phyloP scores from a whole-genome alignment of 2,888 invertebrate species.

The Ochropacha duplaris region DNA sequence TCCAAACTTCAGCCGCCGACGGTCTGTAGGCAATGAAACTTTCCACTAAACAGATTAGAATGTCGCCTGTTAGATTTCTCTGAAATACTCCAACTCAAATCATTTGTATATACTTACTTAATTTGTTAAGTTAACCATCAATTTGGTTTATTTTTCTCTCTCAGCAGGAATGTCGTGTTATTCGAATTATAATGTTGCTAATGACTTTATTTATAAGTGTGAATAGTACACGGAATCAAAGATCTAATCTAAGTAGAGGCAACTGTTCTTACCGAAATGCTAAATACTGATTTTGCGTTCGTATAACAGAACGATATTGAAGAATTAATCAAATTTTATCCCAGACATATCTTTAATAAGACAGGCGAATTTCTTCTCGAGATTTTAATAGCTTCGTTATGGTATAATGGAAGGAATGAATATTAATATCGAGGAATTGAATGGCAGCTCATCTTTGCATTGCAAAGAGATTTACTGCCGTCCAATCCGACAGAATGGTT shows the following conservation, averaged over 20 bases:
- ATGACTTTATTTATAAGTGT: too few relatives aligned
- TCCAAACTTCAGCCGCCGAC: conserved; percentile 30
- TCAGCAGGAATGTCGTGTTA: too few relatives aligned
- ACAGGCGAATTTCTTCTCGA: conserved; percentile 46
- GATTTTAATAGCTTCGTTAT: conserved; percentile 66
- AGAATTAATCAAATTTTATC: conserved; percentile 53
- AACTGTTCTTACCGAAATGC: too few relatives aligned
- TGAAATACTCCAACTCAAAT: background rate
- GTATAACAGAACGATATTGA: conserved; percentile 18
- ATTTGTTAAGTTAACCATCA: background rate
- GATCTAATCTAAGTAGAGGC: too few relatives aligned
- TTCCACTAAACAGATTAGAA: conserved; percentile 42
- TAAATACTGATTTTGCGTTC: conserved; percentile 5
- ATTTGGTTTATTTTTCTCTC: background rate
- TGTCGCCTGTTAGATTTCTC: conserved; percentile 10
- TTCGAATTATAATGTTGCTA: too few relatives aligned
- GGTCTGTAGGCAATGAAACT: conserved; percentile 28
- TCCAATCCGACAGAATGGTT: conserved; percentile 4
- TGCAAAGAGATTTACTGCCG: conserved; percentile 59
- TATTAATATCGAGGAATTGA: conserved; percentile 66
- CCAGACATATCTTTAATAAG: conserved; percentile 54
- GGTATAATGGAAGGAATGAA: conserved; percentile 68
- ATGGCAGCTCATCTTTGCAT: conserved; percentile 64
- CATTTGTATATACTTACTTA: too few relatives aligned
- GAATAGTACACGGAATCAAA: too few relatives aligned